These are phyloP conservation scores for Charadrius vociferus DNA, from an alignment of 2,113 vertebrate species.

Conservation along the genomic window DNA sequence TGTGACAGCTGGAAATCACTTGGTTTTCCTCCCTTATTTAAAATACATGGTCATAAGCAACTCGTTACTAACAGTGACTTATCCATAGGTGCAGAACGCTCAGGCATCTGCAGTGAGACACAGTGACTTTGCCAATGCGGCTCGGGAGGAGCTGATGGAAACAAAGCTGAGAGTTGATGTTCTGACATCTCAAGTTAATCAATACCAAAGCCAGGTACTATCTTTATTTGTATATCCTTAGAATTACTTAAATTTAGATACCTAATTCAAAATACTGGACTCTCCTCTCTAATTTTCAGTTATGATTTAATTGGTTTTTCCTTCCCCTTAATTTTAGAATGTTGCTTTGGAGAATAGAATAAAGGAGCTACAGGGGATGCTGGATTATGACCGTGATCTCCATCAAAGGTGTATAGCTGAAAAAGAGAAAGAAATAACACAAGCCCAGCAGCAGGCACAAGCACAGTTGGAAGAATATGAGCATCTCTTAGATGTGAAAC, in stretches of 20 bases:
- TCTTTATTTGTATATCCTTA: not conserved
- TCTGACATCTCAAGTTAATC: constrained; percentile 74
- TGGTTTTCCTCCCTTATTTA: not conserved
- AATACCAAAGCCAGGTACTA: constrained; percentile 77
- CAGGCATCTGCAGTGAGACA: constrained; percentile 74
- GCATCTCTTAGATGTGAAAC: constrained; percentile 82
- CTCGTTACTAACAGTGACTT: not conserved
- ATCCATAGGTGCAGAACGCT: constrained; percentile 81
- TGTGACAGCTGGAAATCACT: not conserved
- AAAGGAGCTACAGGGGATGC: constrained; percentile 74
- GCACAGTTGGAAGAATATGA: constrained; percentile 83
- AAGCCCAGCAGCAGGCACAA: constrained; percentile 71
- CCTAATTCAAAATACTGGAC: not conserved
- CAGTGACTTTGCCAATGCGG: constrained; percentile 62
- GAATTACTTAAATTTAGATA: not conserved
- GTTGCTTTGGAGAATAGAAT: constrained; percentile 67
- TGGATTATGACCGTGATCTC: constrained; percentile 74
- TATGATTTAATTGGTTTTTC: not conserved
- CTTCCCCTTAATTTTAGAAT: constrained; percentile 65
- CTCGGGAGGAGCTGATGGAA: constrained; percentile 77
- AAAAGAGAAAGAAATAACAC: constrained; percentile 79
- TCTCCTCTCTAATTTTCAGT: not conserved
- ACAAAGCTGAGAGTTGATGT: constrained; percentile 70
- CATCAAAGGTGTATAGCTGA: constrained; percentile 71
- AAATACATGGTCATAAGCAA: not conserved